Conservation (phyloP, 2,888 invertebrate species). For the Gryllus longicercus region DNA sequence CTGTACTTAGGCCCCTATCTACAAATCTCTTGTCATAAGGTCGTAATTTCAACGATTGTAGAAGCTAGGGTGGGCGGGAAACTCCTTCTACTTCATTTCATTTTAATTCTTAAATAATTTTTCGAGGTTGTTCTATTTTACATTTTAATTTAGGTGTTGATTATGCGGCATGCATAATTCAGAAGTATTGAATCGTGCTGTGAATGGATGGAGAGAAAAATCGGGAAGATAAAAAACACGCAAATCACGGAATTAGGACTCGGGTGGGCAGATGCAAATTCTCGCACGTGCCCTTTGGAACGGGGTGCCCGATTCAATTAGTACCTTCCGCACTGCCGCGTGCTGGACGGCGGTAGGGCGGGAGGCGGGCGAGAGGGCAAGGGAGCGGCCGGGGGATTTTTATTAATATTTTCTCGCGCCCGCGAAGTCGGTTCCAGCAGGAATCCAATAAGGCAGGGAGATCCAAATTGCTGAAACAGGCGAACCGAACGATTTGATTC, state of each 20-base stretch:
- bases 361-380: too few species aligned
- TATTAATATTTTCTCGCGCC: constrained; percentile 11
- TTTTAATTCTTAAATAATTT: constrained; percentile 3
- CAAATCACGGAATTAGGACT: neutral
- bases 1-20: too few species aligned
- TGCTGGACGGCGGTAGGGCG: neutral
- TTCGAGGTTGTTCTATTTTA: neutral
- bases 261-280: neutral
- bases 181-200: neutral
- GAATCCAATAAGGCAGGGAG: neutral
- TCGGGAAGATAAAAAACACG: constrained; percentile 2
- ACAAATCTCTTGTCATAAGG: neutral
- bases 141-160: neutral
- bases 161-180: constrained; percentile 10
- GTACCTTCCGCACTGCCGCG: constrained; percentile 6
- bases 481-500: too few species aligned
- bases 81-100: constrained; percentile 4
- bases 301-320: neutral
- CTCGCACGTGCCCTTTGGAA: neutral
- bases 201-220: constrained; percentile 1
- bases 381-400: neutral
- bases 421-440: neutral
- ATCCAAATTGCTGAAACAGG: too few species aligned
- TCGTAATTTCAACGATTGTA: neutral
- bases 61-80: neutral